These are phyloP conservation scores for Mamestra brassicae DNA, from an alignment of 2,888 invertebrate species.

Conservation along the genomic window DNA sequence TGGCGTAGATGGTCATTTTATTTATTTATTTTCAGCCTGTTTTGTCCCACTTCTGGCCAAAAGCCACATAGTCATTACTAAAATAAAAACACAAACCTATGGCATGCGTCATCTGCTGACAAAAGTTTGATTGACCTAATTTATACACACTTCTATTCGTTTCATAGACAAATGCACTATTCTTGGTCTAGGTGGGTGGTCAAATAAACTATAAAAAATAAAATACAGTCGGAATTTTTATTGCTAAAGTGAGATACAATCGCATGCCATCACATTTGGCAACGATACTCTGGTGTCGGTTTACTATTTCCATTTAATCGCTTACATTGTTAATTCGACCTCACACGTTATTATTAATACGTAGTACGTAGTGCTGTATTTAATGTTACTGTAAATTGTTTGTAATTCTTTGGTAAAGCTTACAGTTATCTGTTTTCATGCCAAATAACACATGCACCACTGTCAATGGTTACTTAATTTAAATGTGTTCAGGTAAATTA, in stretches of 20 bases:
- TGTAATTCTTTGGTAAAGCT: slow-evolving; percentile 5
- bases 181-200: slow-evolving; percentile 49
- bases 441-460: not conserved
- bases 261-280: slow-evolving; percentile 64
- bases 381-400: not conserved
- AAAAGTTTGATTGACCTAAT: slow-evolving; percentile 53
- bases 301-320: slow-evolving; percentile 59
- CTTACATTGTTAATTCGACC: slow-evolving; percentile 58
- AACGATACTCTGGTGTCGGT: slow-evolving; percentile 54
- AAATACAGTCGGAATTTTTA: slow-evolving; percentile 46
- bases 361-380: not conserved
- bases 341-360: slow-evolving; percentile 41
- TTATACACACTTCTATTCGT: slow-evolving; percentile 9
- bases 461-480: too few relatives aligned
- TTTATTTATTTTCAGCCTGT: too few relatives aligned
- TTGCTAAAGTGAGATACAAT: slow-evolving; percentile 41
- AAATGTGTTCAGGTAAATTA: too few relatives aligned
- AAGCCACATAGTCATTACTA: not conserved
- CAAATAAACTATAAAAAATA: slow-evolving; percentile 30
- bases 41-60: too few relatives aligned
- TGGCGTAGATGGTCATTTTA: too few relatives aligned
- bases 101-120: not conserved
- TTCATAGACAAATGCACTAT: slow-evolving; percentile 32
- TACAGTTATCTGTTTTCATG: not conserved
- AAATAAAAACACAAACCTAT: slow-evolving; percentile 24